These are phyloP conservation scores for Lysandra coridon DNA, from an alignment of 2,888 invertebrate genomes.

Conservation along the genomic window DNA sequence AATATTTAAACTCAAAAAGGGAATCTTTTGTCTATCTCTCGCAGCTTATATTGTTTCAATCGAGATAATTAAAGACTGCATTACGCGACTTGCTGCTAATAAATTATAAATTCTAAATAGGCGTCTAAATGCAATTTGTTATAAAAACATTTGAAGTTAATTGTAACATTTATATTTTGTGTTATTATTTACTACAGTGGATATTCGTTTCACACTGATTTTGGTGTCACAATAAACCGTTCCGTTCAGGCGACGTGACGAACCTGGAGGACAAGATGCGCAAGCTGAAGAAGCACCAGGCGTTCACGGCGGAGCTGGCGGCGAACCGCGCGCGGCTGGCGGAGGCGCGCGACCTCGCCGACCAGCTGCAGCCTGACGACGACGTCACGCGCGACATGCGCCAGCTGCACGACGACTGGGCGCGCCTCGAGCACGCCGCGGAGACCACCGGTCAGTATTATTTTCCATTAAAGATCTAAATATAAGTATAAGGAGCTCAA, in stretches of 20 bases:
- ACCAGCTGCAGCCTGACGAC: constrained; percentile 87
- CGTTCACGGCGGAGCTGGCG: constrained; percentile 94
- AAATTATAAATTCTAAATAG: no score
- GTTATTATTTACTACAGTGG: no score
- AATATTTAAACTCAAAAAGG: no score
- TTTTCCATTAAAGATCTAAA: background rate
- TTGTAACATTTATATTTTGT: background rate
- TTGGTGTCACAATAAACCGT: background rate
- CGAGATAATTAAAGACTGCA: no score
- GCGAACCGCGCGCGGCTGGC: constrained; percentile 93
- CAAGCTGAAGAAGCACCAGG: constrained; percentile 95
- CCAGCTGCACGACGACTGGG: constrained; percentile 87
- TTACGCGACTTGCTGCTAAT: no score
- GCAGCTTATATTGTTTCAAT: no score
- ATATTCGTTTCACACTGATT: background rate
- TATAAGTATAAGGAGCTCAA: no score
- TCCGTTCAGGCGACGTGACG: constrained; percentile 82
- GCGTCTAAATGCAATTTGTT: no score
- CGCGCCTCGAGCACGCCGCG: constrained; percentile 85
- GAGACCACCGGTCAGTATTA: constrained; percentile 38
- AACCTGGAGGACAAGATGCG: constrained; percentile 97
- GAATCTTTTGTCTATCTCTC: background rate
- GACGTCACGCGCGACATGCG: constrained; percentile 86
- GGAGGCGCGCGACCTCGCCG: constrained; percentile 87
- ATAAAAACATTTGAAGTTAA: background rate